These are phyloP conservation scores for Sarcophaga rosellei DNA, from an alignment of 2,888 invertebrate genomes.

Conservation along the genomic window DNA sequence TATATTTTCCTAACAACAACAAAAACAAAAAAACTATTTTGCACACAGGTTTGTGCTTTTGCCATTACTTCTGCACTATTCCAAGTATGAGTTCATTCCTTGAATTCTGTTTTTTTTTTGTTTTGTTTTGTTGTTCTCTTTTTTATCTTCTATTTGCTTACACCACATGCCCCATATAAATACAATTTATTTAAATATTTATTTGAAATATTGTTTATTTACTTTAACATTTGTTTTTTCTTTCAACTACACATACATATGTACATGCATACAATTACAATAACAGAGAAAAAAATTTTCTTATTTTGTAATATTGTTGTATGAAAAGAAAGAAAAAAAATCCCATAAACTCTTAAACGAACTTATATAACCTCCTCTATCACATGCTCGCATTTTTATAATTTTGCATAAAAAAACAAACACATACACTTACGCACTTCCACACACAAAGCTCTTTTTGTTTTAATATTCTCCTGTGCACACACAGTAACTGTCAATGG, in stretches of 20 bases:
- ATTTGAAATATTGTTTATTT: constrained; percentile 70
- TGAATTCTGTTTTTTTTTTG: background rate
- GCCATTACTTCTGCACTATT: background rate
- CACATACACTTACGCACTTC: background rate
- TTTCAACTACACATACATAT: background rate
- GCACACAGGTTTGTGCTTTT: background rate
- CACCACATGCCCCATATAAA: background rate
- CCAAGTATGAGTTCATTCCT: background rate
- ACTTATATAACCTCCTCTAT: too few relatives aligned
- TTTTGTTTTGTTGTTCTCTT: background rate
- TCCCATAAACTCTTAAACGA: too few relatives aligned
- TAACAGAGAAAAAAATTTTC: too few relatives aligned
- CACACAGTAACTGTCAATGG: background rate
- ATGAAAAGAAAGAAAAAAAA: too few relatives aligned
- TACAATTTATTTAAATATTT: constrained; percentile 69
- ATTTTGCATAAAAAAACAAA: constrained; percentile 1
- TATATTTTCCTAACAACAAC: too few relatives aligned
- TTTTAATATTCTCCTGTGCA: too few relatives aligned
- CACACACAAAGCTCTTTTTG: constrained; percentile 12
- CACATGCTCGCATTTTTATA: too few relatives aligned
- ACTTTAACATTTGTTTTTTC: constrained; percentile 53
- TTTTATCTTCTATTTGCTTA: background rate
- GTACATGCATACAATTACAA: too few relatives aligned
- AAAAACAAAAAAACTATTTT: too few relatives aligned
- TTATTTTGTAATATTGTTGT: too few relatives aligned